Evolutionary conservation across 2,888 invertebrate genomes (phyloP).

Genomic region (Arrhopalites spinosus): DNA sequence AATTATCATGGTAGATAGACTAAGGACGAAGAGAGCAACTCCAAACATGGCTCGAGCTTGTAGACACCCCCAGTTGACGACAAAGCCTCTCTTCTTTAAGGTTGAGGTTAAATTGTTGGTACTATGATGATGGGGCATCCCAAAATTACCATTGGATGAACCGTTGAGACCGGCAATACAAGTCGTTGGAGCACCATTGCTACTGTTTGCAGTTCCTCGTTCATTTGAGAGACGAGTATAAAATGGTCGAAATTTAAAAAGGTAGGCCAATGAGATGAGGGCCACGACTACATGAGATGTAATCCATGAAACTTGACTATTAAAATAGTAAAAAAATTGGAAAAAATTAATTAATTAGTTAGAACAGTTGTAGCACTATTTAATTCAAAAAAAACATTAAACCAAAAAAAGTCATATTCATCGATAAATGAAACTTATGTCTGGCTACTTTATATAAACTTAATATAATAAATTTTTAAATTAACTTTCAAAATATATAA

Average conservation of each 20-base stretch:
- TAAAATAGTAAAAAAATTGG: too few species aligned
- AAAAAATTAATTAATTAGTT: too few species aligned
- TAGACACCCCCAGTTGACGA: constrained; percentile 57
- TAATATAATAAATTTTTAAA: too few species aligned
- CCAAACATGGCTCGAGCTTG: constrained; percentile 57
- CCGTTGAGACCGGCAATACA: constrained; percentile 46
- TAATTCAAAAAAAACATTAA: too few species aligned
- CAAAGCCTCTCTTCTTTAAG: constrained; percentile 55
- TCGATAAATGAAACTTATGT: too few species aligned
- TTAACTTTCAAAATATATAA: too few species aligned
- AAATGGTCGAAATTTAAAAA: constrained; percentile 56
- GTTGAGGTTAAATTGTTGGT: constrained; percentile 52
- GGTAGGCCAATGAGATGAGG: constrained; percentile 55
- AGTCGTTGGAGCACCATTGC: constrained; percentile 47
- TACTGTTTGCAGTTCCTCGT: constrained; percentile 44
- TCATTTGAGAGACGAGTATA: constrained; percentile 55
- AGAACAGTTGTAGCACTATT: too few species aligned
- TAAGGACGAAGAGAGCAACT: constrained; percentile 55
- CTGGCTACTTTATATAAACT: too few species aligned
- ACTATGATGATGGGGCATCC: constrained; percentile 50
- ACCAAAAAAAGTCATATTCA: too few species aligned
- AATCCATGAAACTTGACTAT: constrained; percentile 52
- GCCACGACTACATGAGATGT: constrained; percentile 54
- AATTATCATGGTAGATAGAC: constrained; percentile 56
- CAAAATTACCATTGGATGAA: constrained; percentile 46